Evolutionary conservation across 2,113 vertebrate genomes (phyloP), one percentile per base, ranked within the genome.

Genomic region (Burhinus oedicnemus): DNA sequence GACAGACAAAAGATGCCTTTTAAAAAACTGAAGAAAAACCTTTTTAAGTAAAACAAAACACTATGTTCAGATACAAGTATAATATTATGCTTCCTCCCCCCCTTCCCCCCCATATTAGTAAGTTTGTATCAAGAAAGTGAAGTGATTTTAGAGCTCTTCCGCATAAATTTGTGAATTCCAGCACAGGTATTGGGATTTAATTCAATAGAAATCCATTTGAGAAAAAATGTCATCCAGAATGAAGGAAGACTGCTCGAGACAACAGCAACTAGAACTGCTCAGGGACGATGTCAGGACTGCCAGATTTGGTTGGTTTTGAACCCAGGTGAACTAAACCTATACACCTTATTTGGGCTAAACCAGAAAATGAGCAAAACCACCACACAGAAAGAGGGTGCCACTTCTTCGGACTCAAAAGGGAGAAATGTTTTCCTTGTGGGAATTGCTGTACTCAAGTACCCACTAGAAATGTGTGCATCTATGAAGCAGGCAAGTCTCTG

Each of bases 41-140:
- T 15, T 44, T 47, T 47, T 8, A 38, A n/a, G 36, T 22, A 44
- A 74, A 92, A 40, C 19, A 61, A 68, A 66, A 16, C 6, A 44
- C 25, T 40, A 9, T 5, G 17, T 74, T 58, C 23, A 45, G 34
- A 74, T 13, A 55, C 9, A 69, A 69, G 29, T 51, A 38, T 18
- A 62, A 42, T 5, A 47, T 6, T 11, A 34, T 17, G 26, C 10
- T 44, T 44, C 44, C 44, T 47, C 12, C 4, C 5, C 15, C 15
- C 8, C 5, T 9, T 3, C 3, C 11, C 8, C 58, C 44, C 44
- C 44, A 15, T 44, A n/a, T 10, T 5, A 0, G 5, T 49, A 62
- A 42, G 7, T 23, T 49, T 32, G 10, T 57, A 70, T n/a, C 8
- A 13, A 29, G 71, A 36, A 47, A 36, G 2, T 4, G 2, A 55